phyloP scores from a whole-genome alignment of 2,113 vertebrate species.

The Oriolus oriolus region DNA sequence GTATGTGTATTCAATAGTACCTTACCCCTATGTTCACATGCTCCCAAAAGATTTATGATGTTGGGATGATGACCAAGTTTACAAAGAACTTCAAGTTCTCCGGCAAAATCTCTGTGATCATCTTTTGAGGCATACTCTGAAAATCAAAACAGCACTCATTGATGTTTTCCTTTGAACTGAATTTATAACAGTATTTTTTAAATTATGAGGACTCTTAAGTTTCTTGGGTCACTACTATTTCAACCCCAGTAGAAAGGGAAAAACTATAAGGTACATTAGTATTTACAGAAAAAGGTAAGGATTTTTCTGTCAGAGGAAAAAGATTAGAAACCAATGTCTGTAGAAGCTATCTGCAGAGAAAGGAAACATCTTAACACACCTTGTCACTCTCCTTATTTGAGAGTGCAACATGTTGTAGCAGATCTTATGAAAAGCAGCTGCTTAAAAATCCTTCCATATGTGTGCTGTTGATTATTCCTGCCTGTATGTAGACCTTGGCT shows the following conservation, averaged over 20 bases:
- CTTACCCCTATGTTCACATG: constrained; percentile 86
- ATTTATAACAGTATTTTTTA: neutral
- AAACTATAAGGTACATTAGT: neutral
- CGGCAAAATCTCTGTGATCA: constrained; percentile 87
- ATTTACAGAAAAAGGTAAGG: neutral
- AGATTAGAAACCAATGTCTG: neutral
- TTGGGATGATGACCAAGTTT: constrained; percentile 88
- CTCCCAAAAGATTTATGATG: constrained; percentile 88
- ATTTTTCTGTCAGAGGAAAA: neutral
- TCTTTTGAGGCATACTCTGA: constrained; percentile 89
- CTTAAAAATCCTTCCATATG: neutral
- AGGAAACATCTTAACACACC: neutral
- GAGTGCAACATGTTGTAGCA: neutral
- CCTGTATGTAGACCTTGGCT: neutral
- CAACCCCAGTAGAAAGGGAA: neutral
- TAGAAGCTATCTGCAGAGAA: neutral
- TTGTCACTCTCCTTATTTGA: neutral
- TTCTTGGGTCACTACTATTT: neutral
- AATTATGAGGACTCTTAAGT: neutral
- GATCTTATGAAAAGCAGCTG: neutral
- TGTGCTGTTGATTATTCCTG: neutral
- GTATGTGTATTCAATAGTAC: neutral
- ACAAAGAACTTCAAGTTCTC: constrained; percentile 87
- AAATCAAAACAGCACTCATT: constrained; percentile 20
- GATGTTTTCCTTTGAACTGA: neutral